Evolutionary conservation across 1,140 invertebrate species (phyloP), one percentile per base, ranked within the genome.

Genomic region (Pomacea maculata): DNA sequence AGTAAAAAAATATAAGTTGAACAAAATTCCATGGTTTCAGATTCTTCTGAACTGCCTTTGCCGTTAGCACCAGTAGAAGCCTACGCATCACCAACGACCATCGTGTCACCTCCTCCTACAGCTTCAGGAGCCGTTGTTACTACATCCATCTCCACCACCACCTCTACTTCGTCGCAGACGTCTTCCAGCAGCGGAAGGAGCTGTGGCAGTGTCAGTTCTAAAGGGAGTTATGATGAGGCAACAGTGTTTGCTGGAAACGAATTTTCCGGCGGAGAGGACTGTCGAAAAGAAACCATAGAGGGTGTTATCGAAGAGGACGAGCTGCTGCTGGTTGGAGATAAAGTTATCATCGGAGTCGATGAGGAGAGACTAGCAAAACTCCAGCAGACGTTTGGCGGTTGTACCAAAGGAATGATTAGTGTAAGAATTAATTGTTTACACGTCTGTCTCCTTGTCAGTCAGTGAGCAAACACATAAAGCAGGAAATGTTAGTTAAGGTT

Each of bases 301-400:
- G 3, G 17, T 19, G 71, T 34, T 45, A 19, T 25, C 17, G 73
- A 54, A 7, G 71, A 73, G 34, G 54, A 63, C 25, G 73, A 75
- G 54, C n/a, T 55, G 17, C 8, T 70, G 45, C 21, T n/a, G 17
- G 65, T 34, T 6, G 79, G 79, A 52, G 79, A 80, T 52, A 45
- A 52, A 12, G 79, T 80, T 17, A 34, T 65, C 45, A 68, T 80
- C 11, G 73, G 25, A 12, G 79, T 75, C 7, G 45, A 65, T 63
- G 71, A 54, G 55, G 72, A 80, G 57, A 55, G 34, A 34, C 71
- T 80, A 52, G n/a, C 34, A 45, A 64, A 75, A 71, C 64, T 80
- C 3, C 79, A 80, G 72, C 61, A 80, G n/a, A 54, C 71, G 14
- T 78, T 25, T 57, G 77, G 77, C 15, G 77, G 77, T 21, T 64